phyloP scores from a whole-genome alignment of 1,140 invertebrate genomes.

The Bombus turneri region DNA sequence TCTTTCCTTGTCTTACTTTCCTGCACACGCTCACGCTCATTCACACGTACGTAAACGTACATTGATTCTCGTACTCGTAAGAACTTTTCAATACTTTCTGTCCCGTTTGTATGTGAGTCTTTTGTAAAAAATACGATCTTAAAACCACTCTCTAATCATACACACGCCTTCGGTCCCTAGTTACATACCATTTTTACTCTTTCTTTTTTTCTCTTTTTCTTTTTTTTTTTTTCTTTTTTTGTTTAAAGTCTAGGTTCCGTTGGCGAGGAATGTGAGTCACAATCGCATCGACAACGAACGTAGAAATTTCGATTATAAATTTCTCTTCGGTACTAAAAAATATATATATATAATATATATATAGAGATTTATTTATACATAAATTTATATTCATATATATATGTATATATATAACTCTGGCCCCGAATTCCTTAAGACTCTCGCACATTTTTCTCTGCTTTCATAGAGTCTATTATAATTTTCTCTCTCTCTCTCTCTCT shows the following conservation, averaged over 20 bases:
- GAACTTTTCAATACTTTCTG: conserved; percentile 30
- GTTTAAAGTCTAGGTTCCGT: conserved; percentile 23
- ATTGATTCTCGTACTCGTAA: conserved; percentile 27
- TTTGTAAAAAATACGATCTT: conserved; percentile 57
- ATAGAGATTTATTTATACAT: conserved; percentile 58
- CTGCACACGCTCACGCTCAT: neutral
- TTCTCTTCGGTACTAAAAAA: conserved; percentile 80
- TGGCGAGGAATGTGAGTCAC: conserved; percentile 81
- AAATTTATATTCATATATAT: conserved; percentile 48
- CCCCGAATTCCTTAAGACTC: conserved; percentile 79
- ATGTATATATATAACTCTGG: conserved; percentile 76
- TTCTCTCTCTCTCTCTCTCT: too few species aligned
- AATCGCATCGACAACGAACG: conserved; percentile 76
- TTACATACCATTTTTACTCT: neutral
- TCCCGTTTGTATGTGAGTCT: conserved; percentile 40
- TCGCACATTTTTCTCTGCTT: conserved; percentile 59
- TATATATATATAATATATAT: conserved; percentile 75
- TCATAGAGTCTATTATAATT: conserved; percentile 24
- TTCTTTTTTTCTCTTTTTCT: neutral
- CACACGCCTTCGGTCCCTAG: conserved; percentile 39
- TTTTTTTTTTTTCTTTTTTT: neutral
- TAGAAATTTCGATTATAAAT: conserved; percentile 83
- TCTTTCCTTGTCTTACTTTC: neutral
- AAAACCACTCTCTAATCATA: conserved; percentile 34
- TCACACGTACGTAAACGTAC: conserved; percentile 41